Percentiles rank a stretch among this genome's conserved stretches.
phyloP scores from a whole-genome alignment of 2,797 vertebrate species.

The Catostomus latipinnis region DNA sequence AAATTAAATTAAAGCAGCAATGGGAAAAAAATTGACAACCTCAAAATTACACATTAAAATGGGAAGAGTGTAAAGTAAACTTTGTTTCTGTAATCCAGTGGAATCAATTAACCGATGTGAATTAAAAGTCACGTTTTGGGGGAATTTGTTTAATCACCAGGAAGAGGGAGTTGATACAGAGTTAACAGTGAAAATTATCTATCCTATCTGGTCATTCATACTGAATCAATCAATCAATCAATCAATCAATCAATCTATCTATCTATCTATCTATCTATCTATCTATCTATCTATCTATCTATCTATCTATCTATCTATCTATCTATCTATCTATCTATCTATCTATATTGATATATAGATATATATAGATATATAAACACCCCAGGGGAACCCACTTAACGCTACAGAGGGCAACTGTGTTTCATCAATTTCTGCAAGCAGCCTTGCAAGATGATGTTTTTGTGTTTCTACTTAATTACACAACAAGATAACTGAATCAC shows the following conservation, averaged over 20 bases:
- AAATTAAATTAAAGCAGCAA: too few relatives aligned
- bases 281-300: too few relatives aligned
- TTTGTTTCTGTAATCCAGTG: too few relatives aligned
- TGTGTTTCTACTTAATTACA: slow-evolving; percentile 56
- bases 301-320: too few relatives aligned
- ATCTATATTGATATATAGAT: too few relatives aligned
- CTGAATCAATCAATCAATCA: neutral
- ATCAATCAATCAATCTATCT: neutral
- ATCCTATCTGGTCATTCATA: slow-evolving; percentile 35
- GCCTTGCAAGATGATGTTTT: slow-evolving; percentile 27
- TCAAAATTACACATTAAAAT: too few relatives aligned
- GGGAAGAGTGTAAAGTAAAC: too few relatives aligned
- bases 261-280: too few relatives aligned
- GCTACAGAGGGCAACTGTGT: slow-evolving; percentile 20
- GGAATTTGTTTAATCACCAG: slow-evolving; percentile 62
- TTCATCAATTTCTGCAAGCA: slow-evolving; percentile 32
- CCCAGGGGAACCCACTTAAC: slow-evolving; percentile 32
- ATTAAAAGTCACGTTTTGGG: too few relatives aligned
- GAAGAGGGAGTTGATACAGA: neutral
- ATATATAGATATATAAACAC: neutral
- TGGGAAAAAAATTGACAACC: too few relatives aligned
- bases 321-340: too few relatives aligned
- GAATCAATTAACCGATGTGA: too few relatives aligned
- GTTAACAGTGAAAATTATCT: slow-evolving; percentile 16
- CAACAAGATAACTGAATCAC: slow-evolving; percentile 58